Evolutionary conservation across 2,888 invertebrate genomes (phyloP).

Genomic region (Caenorhabditis sinica): DNA sequence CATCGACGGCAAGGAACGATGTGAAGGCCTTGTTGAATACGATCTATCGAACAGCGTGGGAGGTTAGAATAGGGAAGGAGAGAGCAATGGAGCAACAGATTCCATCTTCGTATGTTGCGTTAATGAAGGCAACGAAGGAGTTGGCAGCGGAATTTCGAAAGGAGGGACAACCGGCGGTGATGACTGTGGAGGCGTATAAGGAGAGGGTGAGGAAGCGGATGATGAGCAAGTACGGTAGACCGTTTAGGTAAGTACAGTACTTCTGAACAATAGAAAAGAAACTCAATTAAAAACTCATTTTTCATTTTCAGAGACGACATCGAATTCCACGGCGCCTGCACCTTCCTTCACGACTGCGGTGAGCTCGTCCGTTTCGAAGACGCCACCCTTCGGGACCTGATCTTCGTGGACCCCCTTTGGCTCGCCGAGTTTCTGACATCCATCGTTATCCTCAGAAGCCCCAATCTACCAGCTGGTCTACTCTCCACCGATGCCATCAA

Average conservation of each 20-base stretch:
- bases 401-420: conserved; percentile 98
- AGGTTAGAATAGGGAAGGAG: conserved; percentile 90
- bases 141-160: conserved; percentile 88
- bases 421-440: conserved; percentile 97
- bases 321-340: conserved; percentile 95
- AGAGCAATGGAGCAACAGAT: conserved; percentile 94
- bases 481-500: conserved; percentile 68
- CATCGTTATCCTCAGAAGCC: conserved; percentile 90
- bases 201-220: conserved; percentile 80
- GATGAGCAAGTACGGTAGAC: conserved; percentile 71
- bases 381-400: conserved; percentile 93
- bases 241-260: conserved; percentile 84
- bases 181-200: conserved; percentile 90
- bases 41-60: conserved; percentile 95
- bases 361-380: conserved; percentile 86
- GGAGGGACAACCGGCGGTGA: conserved; percentile 85
- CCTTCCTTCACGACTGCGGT: conserved; percentile 92
- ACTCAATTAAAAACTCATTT: conserved; percentile 85
- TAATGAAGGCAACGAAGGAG: conserved; percentile 90
- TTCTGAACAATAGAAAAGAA: too few species aligned
- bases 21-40: conserved; percentile 87
- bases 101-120: conserved; percentile 94
- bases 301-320: conserved; percentile 88
- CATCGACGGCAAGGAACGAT: conserved; percentile 89
- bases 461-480: conserved; percentile 64